Evolutionary conservation across 2,888 invertebrate species (phyloP).

Genomic region (Leptothorax acervorum): DNA sequence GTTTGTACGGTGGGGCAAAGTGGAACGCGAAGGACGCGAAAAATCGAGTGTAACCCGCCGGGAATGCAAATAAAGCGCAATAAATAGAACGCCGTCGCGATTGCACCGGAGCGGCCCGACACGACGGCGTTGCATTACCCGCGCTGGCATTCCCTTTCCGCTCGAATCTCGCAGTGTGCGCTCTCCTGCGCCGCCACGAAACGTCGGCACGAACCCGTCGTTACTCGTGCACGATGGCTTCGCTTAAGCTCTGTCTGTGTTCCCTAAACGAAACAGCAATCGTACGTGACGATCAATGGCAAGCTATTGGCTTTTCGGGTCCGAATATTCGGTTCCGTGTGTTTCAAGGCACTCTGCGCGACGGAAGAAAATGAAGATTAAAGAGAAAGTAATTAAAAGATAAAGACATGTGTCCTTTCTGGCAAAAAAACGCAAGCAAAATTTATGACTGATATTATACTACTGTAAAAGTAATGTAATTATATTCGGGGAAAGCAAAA

Average conservation of each 20-base stretch:
- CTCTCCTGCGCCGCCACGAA: neutral
- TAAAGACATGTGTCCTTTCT: neutral
- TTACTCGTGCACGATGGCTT: slow-evolving; percentile 46
- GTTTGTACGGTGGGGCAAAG: slow-evolving; percentile 21
- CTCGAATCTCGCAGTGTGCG: neutral
- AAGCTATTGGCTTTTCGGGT: neutral
- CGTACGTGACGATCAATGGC: slow-evolving; percentile 36
- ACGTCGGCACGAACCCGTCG: slow-evolving; percentile 32
- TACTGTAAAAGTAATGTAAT: neutral
- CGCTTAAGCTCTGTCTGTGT: slow-evolving; percentile 26
- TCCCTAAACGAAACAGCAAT: slow-evolving; percentile 39
- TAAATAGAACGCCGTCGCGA: slow-evolving; percentile 68
- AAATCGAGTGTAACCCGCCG: slow-evolving; percentile 67
- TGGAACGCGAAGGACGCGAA: slow-evolving; percentile 58
- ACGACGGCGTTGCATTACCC: slow-evolving; percentile 34
- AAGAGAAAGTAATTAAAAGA: neutral
- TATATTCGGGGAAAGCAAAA: neutral
- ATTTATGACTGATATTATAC: neutral
- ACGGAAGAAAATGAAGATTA: neutral
- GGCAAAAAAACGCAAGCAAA: neutral
- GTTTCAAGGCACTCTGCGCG: neutral
- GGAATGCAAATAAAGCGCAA: slow-evolving; percentile 77
- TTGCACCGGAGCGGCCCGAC: slow-evolving; percentile 56
- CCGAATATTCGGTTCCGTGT: no score
- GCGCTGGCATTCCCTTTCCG: neutral